Evolutionary conservation across 2,888 invertebrate species (phyloP).

Genomic region (Volucella inflata): DNA sequence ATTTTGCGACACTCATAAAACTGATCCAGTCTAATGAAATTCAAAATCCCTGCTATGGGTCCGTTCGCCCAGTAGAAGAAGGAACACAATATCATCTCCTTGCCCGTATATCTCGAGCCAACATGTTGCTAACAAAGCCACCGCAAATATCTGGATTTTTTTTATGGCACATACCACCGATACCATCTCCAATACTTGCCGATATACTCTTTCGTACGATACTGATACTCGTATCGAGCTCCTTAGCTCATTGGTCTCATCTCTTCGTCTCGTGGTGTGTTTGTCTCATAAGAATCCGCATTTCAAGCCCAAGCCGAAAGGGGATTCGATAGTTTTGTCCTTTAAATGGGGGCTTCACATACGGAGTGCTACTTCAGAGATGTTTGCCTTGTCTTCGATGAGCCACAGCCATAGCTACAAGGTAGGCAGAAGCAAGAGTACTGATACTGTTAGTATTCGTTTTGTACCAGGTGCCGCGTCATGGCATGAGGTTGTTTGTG

Average conservation of each 20-base stretch:
- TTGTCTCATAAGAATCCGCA: conserved; percentile 37
- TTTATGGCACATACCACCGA: conserved; percentile 60
- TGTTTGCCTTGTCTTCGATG: conserved; percentile 49
- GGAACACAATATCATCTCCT: conserved; percentile 29
- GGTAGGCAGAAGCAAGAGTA: conserved; percentile 23
- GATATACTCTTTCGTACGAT: too few relatives aligned
- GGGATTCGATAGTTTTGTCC: conserved; percentile 69
- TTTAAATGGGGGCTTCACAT: conserved; percentile 42
- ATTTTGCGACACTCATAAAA: conserved; percentile 78
- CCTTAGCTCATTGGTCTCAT: neutral
- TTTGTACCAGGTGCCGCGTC: conserved; percentile 41
- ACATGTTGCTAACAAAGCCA: conserved; percentile 76
- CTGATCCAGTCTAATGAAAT: conserved; percentile 79
- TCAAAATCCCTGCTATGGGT: conserved; percentile 75
- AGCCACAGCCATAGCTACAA: conserved; percentile 30
- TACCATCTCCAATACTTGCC: conserved; percentile 6
- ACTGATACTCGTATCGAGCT: too few relatives aligned
- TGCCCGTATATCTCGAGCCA: conserved; percentile 67
- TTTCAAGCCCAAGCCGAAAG: conserved; percentile 48
- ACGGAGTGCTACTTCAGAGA: conserved; percentile 5
- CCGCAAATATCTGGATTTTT: conserved; percentile 68
- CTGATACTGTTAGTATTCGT: too few relatives aligned
- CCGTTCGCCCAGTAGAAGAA: neutral
- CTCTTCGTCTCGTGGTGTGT: conserved; percentile 35
- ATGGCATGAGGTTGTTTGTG: conserved; percentile 56